phyloP scores from a whole-genome alignment of 2,113 vertebrate species.

The Proterorhinus semilunaris region DNA sequence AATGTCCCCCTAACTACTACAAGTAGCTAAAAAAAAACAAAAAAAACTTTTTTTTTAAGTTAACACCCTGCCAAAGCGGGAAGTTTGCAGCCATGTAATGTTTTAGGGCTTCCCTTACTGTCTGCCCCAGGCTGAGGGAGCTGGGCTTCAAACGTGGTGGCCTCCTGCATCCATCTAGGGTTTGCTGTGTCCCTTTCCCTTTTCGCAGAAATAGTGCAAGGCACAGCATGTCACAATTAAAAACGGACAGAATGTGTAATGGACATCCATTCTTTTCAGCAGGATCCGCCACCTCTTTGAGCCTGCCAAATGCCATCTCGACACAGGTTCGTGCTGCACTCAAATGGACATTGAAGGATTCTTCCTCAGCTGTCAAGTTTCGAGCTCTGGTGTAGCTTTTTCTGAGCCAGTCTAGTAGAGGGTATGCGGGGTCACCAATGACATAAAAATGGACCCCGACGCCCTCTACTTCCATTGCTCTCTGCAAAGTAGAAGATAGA shows the following conservation, averaged over 20 bases:
- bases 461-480: no score
- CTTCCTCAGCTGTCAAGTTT: background rate
- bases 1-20: no score
- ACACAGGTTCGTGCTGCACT: no score
- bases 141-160: background rate
- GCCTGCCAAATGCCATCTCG: background rate
- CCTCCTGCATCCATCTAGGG: background rate
- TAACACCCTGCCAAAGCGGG: no score
- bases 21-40: no score
- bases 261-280: background rate
- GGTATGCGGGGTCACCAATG: background rate
- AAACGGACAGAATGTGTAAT: background rate
- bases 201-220: background rate
- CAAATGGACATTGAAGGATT: background rate
- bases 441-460: background rate
- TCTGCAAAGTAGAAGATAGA: no score
- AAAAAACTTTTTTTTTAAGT: no score
- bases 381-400: background rate
- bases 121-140: background rate
- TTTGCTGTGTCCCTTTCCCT: background rate
- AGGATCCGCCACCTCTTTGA: background rate
- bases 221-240: background rate
- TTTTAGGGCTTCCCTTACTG: background rate
- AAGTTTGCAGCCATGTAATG: background rate
- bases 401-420: background rate